phyloP scores from a whole-genome alignment of 2,113 vertebrate genomes.

The Chloropsis cyanopogon region DNA sequence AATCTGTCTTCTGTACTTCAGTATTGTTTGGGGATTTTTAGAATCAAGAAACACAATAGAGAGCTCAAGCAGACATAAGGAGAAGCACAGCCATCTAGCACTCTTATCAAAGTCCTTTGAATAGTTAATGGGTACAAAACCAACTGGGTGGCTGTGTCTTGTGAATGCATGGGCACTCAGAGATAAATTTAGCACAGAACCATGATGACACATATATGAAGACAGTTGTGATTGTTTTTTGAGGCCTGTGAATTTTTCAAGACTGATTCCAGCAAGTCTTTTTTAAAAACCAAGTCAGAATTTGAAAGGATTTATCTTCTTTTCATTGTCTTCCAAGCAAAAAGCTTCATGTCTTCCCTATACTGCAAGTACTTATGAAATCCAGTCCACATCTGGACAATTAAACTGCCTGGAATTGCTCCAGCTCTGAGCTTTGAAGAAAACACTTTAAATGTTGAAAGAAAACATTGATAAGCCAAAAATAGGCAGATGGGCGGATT shows the following conservation, averaged over 20 bases:
- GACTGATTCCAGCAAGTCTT: neutral
- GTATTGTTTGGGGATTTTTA: neutral
- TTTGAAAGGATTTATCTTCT: neutral
- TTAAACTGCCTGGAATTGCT: neutral
- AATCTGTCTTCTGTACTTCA: neutral
- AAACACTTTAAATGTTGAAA: constrained; percentile 13
- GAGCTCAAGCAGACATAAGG: neutral
- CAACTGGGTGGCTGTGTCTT: neutral
- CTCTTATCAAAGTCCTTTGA: neutral
- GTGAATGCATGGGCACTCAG: neutral
- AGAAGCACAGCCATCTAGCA: neutral
- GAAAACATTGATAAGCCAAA: constrained; percentile 39
- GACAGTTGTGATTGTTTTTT: neutral
- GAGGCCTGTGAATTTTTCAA: constrained; percentile 33
- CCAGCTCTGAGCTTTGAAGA: constrained; percentile 20
- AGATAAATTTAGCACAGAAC: neutral
- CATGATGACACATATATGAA: neutral
- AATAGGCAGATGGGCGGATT: neutral
- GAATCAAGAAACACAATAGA: neutral
- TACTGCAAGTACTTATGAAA: constrained; percentile 1
- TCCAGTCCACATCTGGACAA: constrained; percentile 21
- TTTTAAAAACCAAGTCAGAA: neutral
- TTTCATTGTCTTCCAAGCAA: constrained; percentile 24
- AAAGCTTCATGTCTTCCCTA: neutral
- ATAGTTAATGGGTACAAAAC: neutral